Conservation (phyloP, 2,888 invertebrate species). For the Pterobdella sp. region DNA sequence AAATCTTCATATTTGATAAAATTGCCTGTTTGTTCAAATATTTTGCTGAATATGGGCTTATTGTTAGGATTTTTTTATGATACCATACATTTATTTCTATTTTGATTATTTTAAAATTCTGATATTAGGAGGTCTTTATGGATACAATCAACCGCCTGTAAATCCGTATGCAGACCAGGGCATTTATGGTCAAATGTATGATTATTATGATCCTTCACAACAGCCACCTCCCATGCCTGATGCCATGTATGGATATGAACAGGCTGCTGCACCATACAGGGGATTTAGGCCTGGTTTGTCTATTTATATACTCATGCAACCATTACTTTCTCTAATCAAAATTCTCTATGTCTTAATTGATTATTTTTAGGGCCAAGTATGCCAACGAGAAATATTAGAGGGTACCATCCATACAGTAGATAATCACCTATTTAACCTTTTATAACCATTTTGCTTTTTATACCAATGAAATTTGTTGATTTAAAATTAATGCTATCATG, state of each 20-base stretch:
- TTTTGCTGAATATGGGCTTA: too few relatives aligned
- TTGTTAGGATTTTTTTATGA: too few relatives aligned
- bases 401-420: conserved; percentile 17
- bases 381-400: background rate
- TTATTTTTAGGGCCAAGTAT: background rate
- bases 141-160: background rate
- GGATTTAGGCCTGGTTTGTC: conserved; percentile 15
- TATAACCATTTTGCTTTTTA: background rate
- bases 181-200: conserved; percentile 12
- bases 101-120: too few relatives aligned
- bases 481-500: background rate
- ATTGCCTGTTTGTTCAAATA: too few relatives aligned
- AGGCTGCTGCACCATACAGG: background rate
- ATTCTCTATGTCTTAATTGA: background rate
- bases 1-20: too few relatives aligned
- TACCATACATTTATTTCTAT: too few relatives aligned
- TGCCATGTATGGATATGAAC: conserved; percentile 10
- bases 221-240: background rate
- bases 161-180: background rate
- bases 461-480: too few relatives aligned
- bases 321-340: background rate
- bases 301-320: background rate
- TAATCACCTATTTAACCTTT: background rate
- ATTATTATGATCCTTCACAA: background rate
- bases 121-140: background rate